Percentiles rank a stretch among this genome's conserved stretches.
These are phyloP conservation scores for Bellardia bayeri DNA, from an alignment of 2,888 invertebrate species.

Conservation along the genomic window DNA sequence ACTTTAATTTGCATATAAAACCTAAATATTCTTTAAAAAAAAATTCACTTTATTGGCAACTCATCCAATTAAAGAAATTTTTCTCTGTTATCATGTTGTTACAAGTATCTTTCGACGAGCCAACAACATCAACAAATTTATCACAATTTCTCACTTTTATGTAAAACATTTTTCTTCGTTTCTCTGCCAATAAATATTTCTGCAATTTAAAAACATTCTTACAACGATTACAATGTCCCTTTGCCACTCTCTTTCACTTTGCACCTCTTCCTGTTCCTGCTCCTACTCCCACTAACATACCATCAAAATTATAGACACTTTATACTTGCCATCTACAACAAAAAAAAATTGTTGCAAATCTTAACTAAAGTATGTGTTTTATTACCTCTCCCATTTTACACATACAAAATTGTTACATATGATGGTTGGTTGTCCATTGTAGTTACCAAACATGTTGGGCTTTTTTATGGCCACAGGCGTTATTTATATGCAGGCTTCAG, in stretches of 20 bases:
- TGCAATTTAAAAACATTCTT: conserved; percentile 70
- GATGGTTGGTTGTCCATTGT: conserved; percentile 79
- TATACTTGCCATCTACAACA: conserved; percentile 43
- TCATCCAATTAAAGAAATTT: no score
- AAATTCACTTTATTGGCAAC: no score
- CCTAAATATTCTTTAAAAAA: no score
- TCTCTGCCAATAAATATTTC: conserved; percentile 84
- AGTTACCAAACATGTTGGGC: conserved; percentile 79
- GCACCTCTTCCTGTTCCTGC: conserved; percentile 41
- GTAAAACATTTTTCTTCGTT: conserved; percentile 83
- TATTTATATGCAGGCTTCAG: conserved; percentile 80
- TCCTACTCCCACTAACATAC: conserved; percentile 40
- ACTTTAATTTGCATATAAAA: no score
- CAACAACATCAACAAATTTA: conserved; percentile 46
- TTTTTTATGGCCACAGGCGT: conserved; percentile 84
- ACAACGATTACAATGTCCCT: conserved; percentile 13
- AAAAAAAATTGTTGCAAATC: conserved; percentile 48
- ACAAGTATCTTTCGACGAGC: not conserved
- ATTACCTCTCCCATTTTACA: conserved; percentile 65
- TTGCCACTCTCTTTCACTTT: not conserved
- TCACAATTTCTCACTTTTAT: conserved; percentile 70
- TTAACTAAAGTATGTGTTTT: conserved; percentile 72
- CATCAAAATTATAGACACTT: conserved; percentile 71
- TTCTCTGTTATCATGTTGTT: no score
- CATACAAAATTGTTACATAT: conserved; percentile 66